phyloP scores from a whole-genome alignment of 2,797 vertebrate genomes.

The Channallabes apus region DNA sequence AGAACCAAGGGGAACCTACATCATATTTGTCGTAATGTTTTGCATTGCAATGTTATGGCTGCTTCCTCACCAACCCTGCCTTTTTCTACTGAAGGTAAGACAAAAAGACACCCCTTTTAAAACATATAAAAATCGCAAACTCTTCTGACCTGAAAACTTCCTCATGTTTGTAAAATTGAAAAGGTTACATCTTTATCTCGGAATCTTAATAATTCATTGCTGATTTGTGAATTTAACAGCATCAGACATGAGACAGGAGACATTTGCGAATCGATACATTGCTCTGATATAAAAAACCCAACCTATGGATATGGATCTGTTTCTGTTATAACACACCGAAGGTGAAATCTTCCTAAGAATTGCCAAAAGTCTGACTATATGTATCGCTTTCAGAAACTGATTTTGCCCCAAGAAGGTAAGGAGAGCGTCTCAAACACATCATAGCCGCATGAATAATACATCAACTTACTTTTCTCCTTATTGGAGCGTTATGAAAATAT shows the following conservation, averaged over 20 bases:
- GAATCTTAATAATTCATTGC: not conserved
- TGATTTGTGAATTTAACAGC: not conserved
- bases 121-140: no score
- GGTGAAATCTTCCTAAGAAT: not conserved
- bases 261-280: no score
- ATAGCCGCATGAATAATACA: constrained; percentile 49
- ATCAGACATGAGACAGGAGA: no score
- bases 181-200: not conserved
- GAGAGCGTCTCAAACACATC: constrained; percentile 22
- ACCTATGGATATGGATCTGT: not conserved
- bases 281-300: not conserved
- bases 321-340: not conserved
- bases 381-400: not conserved
- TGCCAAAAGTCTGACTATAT: not conserved
- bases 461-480: constrained; percentile 37
- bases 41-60: no score
- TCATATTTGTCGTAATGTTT: no score
- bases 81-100: no score
- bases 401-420: not conserved
- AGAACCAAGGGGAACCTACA: no score
- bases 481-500: constrained; percentile 44
- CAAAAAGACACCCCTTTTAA: no score
- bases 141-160: no score
- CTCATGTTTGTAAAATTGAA: not conserved
- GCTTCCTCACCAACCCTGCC: no score